phyloP scores from a whole-genome alignment of 2,113 vertebrate genomes.

The Aegithalos caudatus region DNA sequence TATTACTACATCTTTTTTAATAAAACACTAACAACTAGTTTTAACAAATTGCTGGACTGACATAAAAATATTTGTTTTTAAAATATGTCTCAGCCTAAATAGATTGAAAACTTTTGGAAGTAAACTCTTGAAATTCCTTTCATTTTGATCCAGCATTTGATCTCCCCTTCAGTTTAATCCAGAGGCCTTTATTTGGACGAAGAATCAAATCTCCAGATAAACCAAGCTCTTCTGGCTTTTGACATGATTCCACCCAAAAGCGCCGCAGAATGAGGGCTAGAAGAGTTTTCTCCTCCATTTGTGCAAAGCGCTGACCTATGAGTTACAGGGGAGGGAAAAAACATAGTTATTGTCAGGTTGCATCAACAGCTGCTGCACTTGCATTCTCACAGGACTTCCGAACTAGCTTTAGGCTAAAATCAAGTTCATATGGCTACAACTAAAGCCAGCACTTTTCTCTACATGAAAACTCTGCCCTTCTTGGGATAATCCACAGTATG shows the following conservation, averaged over 20 bases:
- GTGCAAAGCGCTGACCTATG: constrained; percentile 90
- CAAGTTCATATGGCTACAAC: not conserved
- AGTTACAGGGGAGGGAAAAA: not conserved
- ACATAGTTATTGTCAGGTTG: not conserved
- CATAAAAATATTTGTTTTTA: not conserved
- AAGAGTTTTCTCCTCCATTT: constrained; percentile 91
- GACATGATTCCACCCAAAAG: constrained; percentile 82
- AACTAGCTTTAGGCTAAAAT: not conserved
- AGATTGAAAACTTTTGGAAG: not conserved
- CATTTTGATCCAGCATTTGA: not conserved
- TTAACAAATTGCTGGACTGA: not conserved
- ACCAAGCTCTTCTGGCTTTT: constrained; percentile 81
- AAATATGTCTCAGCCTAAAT: not conserved
- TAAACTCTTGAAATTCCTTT: not conserved
- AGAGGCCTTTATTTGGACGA: constrained; percentile 84
- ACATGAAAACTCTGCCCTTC: not conserved
- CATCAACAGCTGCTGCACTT: not conserved
- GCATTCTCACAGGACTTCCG: not conserved
- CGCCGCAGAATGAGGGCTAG: constrained; percentile 80
- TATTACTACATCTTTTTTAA: not conserved
- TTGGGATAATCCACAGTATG: not conserved
- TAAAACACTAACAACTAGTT: not conserved
- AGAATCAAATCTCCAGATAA: constrained; percentile 86
- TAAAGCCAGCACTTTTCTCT: not conserved
- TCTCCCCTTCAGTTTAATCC: constrained; percentile 84